Percentiles rank a stretch among this genome's conserved stretches.
Evolutionary conservation across 2,113 vertebrate genomes (phyloP).

Genomic region (Gymnobelideus leadbeateri): DNA sequence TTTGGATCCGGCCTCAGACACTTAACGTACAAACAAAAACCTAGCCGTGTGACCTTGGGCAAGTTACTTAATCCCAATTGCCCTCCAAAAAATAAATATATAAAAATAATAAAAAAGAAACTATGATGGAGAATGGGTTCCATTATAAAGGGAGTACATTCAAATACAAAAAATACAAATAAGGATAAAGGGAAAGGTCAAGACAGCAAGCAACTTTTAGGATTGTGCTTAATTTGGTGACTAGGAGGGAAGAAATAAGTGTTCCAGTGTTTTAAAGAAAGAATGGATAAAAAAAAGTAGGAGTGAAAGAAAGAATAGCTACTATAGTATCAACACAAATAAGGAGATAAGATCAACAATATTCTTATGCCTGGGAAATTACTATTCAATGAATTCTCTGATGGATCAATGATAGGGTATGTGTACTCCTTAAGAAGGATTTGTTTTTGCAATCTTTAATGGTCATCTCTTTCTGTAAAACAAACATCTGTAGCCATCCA

Average conservation of each 20-base stretch:
- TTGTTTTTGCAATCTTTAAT: not conserved
- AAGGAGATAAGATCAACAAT: not conserved
- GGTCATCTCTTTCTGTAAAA: not conserved
- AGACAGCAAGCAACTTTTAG: not conserved
- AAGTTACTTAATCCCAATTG: no score
- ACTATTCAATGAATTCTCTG: not conserved
- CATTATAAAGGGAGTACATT: not conserved
- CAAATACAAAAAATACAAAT: not conserved
- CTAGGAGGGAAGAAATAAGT: not conserved
- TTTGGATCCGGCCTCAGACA: no score
- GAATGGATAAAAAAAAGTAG: not conserved
- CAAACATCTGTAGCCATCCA: not conserved
- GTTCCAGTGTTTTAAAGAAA: not conserved
- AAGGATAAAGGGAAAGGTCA: no score
- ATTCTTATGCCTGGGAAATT: not conserved
- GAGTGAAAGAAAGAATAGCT: not conserved
- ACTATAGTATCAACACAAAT: not conserved
- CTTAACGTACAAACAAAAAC: no score
- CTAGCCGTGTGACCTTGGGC: no score
- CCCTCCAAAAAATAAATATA: no score
- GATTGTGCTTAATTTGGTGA: not conserved
- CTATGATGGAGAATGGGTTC: no score
- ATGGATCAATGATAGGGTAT: not conserved
- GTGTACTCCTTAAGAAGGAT: not conserved
- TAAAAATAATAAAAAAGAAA: no score